Evolutionary conservation across 2,888 invertebrate genomes (phyloP).

Genomic region (Pollenia angustigena): DNA sequence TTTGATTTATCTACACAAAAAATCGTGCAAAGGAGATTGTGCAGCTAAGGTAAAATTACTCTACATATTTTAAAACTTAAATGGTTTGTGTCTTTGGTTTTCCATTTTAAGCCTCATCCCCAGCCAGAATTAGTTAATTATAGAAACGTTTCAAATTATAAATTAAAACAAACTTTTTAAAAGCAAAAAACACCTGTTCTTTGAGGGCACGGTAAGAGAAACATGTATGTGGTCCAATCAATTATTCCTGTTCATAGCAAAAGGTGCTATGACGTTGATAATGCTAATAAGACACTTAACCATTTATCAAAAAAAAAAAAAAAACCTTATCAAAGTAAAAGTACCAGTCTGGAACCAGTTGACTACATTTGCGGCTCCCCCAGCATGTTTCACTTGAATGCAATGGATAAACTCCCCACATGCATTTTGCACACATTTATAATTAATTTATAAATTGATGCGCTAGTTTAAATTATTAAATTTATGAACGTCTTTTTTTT

Average conservation of each 20-base stretch:
- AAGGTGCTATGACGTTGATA: slow-evolving; percentile 66
- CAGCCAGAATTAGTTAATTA: no score
- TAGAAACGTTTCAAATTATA: background rate
- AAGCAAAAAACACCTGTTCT: slow-evolving; percentile 44
- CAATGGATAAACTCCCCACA: slow-evolving; percentile 43
- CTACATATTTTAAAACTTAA: no score
- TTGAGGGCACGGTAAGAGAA: background rate
- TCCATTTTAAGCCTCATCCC: background rate
- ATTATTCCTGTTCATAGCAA: slow-evolving; percentile 36
- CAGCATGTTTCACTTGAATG: slow-evolving; percentile 31
- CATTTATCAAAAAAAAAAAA: slow-evolving; percentile 53
- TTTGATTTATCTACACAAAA: no score
- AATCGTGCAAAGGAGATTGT: no score
- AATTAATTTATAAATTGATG: slow-evolving; percentile 68
- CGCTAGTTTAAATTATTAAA: slow-evolving; percentile 66
- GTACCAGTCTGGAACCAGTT: slow-evolving; percentile 40
- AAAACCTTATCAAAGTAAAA: slow-evolving; percentile 1
- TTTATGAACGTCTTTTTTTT: slow-evolving; percentile 32
- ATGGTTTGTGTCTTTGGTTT: background rate
- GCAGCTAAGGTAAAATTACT: no score
- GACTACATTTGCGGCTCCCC: slow-evolving; percentile 40
- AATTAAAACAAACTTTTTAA: background rate
- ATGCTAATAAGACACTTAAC: slow-evolving; percentile 60
- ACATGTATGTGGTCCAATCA: slow-evolving; percentile 38
- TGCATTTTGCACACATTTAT: slow-evolving; percentile 45